These are phyloP conservation scores for Drosophila watanabei DNA, from an alignment of 1,140 invertebrate species.

Conservation along the genomic window DNA sequence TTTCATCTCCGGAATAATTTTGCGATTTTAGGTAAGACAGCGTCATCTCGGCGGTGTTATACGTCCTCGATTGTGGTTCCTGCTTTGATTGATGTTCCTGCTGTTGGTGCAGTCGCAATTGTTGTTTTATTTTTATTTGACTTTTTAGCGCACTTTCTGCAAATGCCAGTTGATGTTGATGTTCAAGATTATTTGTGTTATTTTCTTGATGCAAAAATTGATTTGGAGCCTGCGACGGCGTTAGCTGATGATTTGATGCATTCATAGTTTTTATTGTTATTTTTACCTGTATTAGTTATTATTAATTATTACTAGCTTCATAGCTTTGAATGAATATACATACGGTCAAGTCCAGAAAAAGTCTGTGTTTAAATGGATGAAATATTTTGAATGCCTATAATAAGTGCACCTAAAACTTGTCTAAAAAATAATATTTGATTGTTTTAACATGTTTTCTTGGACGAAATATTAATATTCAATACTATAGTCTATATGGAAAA, in stretches of 20 bases:
- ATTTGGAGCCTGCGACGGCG: conserved; percentile 1
- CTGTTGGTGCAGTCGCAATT: conserved; percentile 44
- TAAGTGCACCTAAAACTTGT: conserved; percentile 6
- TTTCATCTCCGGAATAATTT: conserved; percentile 1
- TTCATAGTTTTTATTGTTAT: conserved; percentile 15
- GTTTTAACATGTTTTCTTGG: background rate
- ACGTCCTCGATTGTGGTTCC: conserved; percentile 11
- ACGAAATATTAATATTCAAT: background rate
- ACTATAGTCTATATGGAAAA: background rate
- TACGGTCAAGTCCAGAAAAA: conserved; percentile 24
- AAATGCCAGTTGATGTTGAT: conserved; percentile 27
- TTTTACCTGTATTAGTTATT: conserved; percentile 2
- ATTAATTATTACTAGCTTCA: background rate
- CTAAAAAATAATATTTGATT: conserved; percentile 4
- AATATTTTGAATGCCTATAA: conserved; percentile 9
- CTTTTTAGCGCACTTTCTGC: conserved; percentile 54
- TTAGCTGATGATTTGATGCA: background rate
- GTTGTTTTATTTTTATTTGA: conserved; percentile 69
- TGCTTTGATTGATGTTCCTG: conserved; percentile 10
- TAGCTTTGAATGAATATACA: conserved; percentile 12
- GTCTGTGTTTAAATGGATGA: background rate
- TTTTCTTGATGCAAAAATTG: conserved; percentile 16
- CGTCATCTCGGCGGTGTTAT: background rate
- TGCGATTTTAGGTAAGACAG: background rate
- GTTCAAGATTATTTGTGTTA: conserved; percentile 12